phyloP scores from a whole-genome alignment of 2,113 vertebrate species.

The Oceanodroma tethys region DNA sequence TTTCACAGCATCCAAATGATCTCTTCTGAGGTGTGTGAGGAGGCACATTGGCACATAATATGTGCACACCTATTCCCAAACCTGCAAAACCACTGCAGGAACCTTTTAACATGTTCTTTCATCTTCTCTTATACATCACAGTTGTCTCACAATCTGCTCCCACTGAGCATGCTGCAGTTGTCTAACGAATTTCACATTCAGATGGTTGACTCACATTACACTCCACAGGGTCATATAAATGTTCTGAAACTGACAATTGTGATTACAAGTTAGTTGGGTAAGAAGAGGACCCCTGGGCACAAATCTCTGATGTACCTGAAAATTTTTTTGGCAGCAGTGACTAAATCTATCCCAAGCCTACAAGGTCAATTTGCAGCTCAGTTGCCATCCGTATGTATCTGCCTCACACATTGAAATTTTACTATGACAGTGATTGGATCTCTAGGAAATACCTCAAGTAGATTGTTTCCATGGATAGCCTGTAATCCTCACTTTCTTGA shows the following conservation, averaged over 20 bases:
- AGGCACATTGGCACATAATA: background rate
- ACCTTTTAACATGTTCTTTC: constrained; percentile 41
- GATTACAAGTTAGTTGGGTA: constrained; percentile 66
- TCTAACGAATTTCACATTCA: constrained; percentile 61
- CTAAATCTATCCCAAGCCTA: constrained; percentile 51
- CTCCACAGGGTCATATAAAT: constrained; percentile 47
- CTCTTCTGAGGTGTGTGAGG: background rate
- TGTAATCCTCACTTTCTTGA: background rate
- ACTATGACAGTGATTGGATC: background rate
- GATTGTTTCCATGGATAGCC: background rate
- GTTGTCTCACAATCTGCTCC: constrained; percentile 24
- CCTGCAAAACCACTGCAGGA: constrained; percentile 40
- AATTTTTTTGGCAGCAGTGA: constrained; percentile 49
- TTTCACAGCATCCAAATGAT: constrained; percentile 3
- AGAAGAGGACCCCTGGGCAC: constrained; percentile 48
- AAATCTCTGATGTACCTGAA: constrained; percentile 64
- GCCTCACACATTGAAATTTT: constrained; percentile 43
- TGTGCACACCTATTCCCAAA: constrained; percentile 23
- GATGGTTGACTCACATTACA: constrained; percentile 36
- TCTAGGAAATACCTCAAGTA: background rate
- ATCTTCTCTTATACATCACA: background rate
- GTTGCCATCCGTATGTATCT: constrained; percentile 53
- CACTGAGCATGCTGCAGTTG: constrained; percentile 42
- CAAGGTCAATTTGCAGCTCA: constrained; percentile 61
- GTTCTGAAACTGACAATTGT: constrained; percentile 59